These are phyloP conservation scores for Anarsia innoxiella DNA, from an alignment of 2,888 invertebrate species.

Conservation along the genomic window DNA sequence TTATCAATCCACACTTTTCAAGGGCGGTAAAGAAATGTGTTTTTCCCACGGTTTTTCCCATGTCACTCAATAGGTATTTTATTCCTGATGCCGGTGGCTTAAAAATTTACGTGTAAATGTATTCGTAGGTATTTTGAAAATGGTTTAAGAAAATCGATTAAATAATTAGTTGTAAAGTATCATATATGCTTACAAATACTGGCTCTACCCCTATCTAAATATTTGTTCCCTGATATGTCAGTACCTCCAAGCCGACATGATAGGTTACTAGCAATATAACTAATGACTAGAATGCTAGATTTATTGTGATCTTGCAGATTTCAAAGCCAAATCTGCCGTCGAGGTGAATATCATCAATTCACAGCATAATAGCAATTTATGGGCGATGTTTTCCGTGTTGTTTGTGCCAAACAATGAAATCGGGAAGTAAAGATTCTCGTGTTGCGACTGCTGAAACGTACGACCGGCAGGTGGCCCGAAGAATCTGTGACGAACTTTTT, in stretches of 20 bases:
- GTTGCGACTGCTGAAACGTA: constrained; percentile 30
- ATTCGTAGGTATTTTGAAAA: too few relatives aligned
- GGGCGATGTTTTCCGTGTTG: constrained; percentile 43
- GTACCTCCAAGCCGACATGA: too few relatives aligned
- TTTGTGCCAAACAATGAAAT: constrained; percentile 53
- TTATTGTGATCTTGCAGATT: constrained; percentile 6
- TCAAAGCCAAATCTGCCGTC: constrained; percentile 22
- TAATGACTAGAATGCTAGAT: constrained; percentile 8
- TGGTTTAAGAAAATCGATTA: too few relatives aligned
- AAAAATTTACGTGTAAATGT: too few relatives aligned
- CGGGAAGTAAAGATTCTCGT: constrained; percentile 8
- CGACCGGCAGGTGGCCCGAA: constrained; percentile 10
- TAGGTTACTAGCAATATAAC: constrained; percentile 4
- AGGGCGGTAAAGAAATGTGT: not conserved
- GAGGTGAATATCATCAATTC: constrained; percentile 40
- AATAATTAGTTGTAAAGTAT: too few relatives aligned
- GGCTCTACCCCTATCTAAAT: too few relatives aligned
- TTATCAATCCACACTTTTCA: constrained; percentile 1
- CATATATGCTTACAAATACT: too few relatives aligned
- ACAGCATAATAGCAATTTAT: constrained; percentile 25
- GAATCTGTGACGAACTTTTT: constrained; percentile 5
- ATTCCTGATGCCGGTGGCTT: too few relatives aligned
- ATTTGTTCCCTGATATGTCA: too few relatives aligned
- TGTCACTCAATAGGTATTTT: too few relatives aligned
- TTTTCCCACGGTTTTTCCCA: too few relatives aligned